phyloP scores from a whole-genome alignment of 2,797 vertebrate species.

The Pempheris klunzingeri region DNA sequence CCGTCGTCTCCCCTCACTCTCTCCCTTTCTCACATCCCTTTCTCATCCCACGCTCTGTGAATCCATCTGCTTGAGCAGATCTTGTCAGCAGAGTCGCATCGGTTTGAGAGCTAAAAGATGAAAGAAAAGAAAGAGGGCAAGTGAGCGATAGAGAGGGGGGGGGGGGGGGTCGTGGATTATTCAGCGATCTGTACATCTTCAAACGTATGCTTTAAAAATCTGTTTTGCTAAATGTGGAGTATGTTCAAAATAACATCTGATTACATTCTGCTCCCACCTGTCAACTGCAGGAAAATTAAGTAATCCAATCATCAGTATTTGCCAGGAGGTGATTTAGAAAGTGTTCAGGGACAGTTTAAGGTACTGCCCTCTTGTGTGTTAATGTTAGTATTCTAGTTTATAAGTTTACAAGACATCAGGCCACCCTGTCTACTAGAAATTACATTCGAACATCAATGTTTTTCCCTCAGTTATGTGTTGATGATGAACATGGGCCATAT shows the following conservation, averaged over 20 bases:
- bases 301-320: not conserved
- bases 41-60: slow-evolving; percentile 37
- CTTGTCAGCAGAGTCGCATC: slow-evolving; percentile 27
- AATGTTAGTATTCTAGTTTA: not conserved
- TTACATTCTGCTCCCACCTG: not conserved
- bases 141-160: not conserved
- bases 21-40: not conserved
- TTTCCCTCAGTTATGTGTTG: no score
- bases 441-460: no score
- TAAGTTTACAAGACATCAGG: not conserved
- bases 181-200: not conserved
- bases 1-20: not conserved
- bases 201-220: not conserved
- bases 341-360: not conserved
- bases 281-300: not conserved
- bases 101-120: slow-evolving; percentile 31
- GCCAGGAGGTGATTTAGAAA: not conserved
- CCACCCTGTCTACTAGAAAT: no score
- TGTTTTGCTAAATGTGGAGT: not conserved
- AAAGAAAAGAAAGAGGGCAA: slow-evolving; percentile 3
- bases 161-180: not conserved
- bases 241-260: not conserved
- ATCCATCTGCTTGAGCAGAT: slow-evolving; percentile 42
- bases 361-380: not conserved
- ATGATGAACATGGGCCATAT: no score